Conservation (phyloP, 1,140 invertebrate genomes). For the Mercenaria mercenaria region DNA sequence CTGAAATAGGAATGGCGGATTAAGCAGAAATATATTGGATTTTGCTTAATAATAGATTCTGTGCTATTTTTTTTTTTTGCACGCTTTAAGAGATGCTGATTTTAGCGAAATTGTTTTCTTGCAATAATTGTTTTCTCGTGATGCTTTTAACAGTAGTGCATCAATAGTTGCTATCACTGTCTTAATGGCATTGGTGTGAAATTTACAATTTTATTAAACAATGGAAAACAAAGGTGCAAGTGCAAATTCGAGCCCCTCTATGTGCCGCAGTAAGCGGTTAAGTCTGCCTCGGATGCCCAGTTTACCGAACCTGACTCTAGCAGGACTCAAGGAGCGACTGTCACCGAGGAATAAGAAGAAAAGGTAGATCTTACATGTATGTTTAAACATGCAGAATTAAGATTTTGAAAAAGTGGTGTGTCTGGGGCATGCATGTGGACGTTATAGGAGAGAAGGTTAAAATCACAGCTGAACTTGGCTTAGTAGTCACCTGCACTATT, state of each 20-base stretch:
- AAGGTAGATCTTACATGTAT: conserved; percentile 37
- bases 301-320: conserved; percentile 33
- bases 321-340: conserved; percentile 48
- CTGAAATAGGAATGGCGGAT: not conserved
- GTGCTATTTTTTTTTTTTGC: not conserved
- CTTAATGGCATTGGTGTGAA: too few species aligned
- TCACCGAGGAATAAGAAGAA: conserved; percentile 64
- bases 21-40: conserved; percentile 1
- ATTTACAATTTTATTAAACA: too few species aligned
- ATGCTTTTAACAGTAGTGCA: too few species aligned
- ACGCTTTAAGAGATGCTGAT: too few species aligned
- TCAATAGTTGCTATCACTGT: too few species aligned
- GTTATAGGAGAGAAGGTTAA: too few species aligned
- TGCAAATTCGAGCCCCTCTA: not conserved
- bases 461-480: too few species aligned
- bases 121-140: too few species aligned
- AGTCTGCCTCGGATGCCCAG: conserved; percentile 56
- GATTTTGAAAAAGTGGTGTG: too few species aligned
- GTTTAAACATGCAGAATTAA: not conserved
- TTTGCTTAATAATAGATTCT: not conserved
- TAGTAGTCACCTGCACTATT: too few species aligned
- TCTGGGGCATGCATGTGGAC: too few species aligned
- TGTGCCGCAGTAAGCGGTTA: conserved; percentile 23
- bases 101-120: too few species aligned
- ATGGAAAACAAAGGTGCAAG: conserved; percentile 28